Evolutionary conservation across 2,888 invertebrate species (phyloP), one percentile per base, ranked within the genome.

Genomic region (Cantharis rustica): DNA sequence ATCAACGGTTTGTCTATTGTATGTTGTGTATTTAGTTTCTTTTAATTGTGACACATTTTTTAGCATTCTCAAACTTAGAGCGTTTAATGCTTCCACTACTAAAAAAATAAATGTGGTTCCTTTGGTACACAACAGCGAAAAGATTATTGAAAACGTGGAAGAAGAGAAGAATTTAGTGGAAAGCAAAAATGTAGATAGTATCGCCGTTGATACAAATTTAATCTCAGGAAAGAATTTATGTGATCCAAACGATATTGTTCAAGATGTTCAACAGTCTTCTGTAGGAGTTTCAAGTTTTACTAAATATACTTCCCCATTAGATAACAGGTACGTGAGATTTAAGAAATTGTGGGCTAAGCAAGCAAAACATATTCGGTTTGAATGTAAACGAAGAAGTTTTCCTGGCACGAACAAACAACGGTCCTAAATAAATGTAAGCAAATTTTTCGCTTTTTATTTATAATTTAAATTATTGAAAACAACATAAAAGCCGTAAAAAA

Each of bases 241-340:
- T n/a, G 78, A 78, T 23, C 74, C 76, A 5, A 79, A 79, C 63
- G 77, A 81, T 68, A 71, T 79, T 64, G 70, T 73, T 13, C 75
- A 81, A 68, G 73, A 70, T 16, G 73, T 74, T 68, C 73, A 75
- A n/a, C 66, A 77, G 23, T 47, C 64, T 2, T 15, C 68, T n/a
- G 13, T 16, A 13, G 78, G 64, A 72, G n/a, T 31, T 27, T 64
- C 16, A 15, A 75, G 27, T 10, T 62, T 86, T 72, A 82, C 84
- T 16, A 83, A 86, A 80, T 87, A 87, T 79, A 82, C 85, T 16
- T 87, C 87, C 13, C 87, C 87, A 13, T 81, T 87, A 80, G 85
- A 86, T 80, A 81, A 79, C 70, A 86, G 86, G 77, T 77, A 61
- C 17, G 20, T 31, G 15, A 27, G 61, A 20, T 23, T 62, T 61